Base-by-base conservation (phyloP, 2,797 vertebrate genomes). In the Sebastes nivosus region DNA sequence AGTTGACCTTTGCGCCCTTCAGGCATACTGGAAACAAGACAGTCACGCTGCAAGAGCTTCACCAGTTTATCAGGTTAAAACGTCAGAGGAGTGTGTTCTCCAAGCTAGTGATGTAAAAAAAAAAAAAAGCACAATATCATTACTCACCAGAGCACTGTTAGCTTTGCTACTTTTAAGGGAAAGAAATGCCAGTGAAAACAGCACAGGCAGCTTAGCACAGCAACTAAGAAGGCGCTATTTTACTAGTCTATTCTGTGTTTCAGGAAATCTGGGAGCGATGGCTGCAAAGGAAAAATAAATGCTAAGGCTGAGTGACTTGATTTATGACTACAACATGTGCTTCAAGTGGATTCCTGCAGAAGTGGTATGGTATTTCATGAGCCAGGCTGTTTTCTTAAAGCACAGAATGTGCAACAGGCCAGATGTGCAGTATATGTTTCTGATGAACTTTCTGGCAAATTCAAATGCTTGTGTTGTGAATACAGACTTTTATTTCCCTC, bases 271-370 rank as follows among this genome's bases (percentile, higher is more conserved):
- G 63, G 30, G 34, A n/a, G 54, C 42, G 36, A 83, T 27, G 46
- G 72, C 57, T 80, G 50, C 65, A 79, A 36, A 77, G 57, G 36
- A 70, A 88, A 88, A 86, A 84, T 82, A 87, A 86, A 88, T 38
- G 12, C 25, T 18, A 11, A 22, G 63, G 61, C 67, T 59, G 54
- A 74, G 77, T 34, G 64, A 78, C 65, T 73, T 85, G 84, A 91
- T 90, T 87, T 75, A 92, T 75, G 75, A 59, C 74, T 59, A 3
- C 54, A 73, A 29, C n/a, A 14, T 75, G 67, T 42, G 34, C 72
- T 55, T 77, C 70, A 79, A 54, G 61, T 65, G 61, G 71, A 79
- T 72, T 83, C 75, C 76, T 79, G 71, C 65, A 50, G 79, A 64
- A 72, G n/a, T 73, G 34, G 29, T 71, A 46, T 76, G 46, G 57